Evolutionary conservation across 2,888 invertebrate genomes (phyloP).

Genomic region (Meta bourneti): DNA sequence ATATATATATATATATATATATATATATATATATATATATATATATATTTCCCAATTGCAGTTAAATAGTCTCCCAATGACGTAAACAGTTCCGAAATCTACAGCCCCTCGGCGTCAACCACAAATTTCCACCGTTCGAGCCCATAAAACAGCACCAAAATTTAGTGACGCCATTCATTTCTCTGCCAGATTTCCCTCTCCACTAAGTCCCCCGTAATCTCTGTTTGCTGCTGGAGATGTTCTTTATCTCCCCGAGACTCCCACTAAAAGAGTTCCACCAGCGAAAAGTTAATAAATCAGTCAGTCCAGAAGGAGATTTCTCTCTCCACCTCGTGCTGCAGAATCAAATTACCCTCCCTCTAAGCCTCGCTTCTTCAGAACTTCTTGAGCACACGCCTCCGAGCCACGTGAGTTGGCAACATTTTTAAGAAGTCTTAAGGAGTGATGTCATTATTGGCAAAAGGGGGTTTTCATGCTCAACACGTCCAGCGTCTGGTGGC

Average conservation of each 20-base stretch:
- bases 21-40: too few relatives aligned
- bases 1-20: too few relatives aligned
- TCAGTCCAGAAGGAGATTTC: background rate
- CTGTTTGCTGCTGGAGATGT: background rate
- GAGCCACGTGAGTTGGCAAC: background rate
- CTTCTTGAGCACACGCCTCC: background rate
- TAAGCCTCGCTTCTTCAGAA: background rate
- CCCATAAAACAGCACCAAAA: background rate
- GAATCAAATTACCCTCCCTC: conserved; percentile 9
- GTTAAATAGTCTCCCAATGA: background rate
- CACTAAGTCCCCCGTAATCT: conserved; percentile 20
- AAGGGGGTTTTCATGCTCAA: background rate
- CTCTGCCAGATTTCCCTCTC: conserved; percentile 1
- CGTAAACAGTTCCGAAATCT: background rate
- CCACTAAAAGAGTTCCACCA: conserved; percentile 1
- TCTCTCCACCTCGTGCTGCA: background rate
- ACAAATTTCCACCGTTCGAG: background rate
- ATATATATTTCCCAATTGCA: too few relatives aligned
- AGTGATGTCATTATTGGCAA: background rate
- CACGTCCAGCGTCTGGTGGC: background rate
- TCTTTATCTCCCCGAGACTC: conserved; percentile 26
- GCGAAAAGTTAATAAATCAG: conserved; percentile 50
- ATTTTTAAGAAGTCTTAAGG: background rate
- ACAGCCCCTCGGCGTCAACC: background rate
- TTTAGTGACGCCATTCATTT: conserved; percentile 23